Percentiles rank a stretch among this genome's conserved stretches.
These are phyloP conservation scores for Mnemiopsis leidyi DNA, from an alignment of 37 sponge, comb jelly and placozoan genomes.

Conservation along the genomic window DNA sequence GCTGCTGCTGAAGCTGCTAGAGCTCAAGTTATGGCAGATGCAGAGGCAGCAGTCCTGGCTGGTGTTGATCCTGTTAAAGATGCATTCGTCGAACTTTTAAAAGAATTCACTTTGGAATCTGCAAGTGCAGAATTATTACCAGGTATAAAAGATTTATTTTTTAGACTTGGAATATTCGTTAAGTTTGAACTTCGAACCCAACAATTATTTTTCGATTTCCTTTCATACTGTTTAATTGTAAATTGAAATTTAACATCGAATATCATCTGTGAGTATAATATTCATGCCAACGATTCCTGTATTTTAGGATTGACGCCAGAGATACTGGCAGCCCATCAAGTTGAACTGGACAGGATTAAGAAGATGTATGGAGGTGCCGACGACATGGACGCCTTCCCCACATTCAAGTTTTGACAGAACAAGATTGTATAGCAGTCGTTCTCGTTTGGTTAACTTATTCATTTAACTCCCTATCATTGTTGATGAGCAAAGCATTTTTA, in stretches of 20 bases:
- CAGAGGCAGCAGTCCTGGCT: conserved; percentile 10
- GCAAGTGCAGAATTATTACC: neutral
- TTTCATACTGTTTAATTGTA: too few species aligned
- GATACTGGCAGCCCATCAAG: conserved; percentile 33
- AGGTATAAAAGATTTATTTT: neutral
- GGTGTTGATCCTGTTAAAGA: conserved; percentile 49
- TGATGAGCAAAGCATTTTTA: too few species aligned
- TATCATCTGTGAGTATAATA: too few species aligned
- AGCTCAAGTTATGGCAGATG: neutral
- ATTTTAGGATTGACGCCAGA: conserved; percentile 29
- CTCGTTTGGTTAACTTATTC: too few species aligned
- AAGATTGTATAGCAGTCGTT: too few species aligned
- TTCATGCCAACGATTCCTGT: neutral
- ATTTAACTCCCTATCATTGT: too few species aligned
- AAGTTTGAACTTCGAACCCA: neutral
- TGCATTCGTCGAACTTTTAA: conserved; percentile 6
- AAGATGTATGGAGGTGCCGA: conserved; percentile 49
- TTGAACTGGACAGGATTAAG: conserved; percentile 50
- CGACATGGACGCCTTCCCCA: conserved; percentile 42
- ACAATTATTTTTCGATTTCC: neutral
- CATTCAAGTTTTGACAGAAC: conserved; percentile 54
- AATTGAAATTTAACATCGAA: too few species aligned
- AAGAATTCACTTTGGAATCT: neutral
- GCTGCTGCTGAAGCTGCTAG: neutral
- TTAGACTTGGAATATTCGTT: neutral